These are phyloP conservation scores for Scaptomyza caliginosa DNA, from an alignment of 2,888 invertebrate genomes.

Conservation along the genomic window DNA sequence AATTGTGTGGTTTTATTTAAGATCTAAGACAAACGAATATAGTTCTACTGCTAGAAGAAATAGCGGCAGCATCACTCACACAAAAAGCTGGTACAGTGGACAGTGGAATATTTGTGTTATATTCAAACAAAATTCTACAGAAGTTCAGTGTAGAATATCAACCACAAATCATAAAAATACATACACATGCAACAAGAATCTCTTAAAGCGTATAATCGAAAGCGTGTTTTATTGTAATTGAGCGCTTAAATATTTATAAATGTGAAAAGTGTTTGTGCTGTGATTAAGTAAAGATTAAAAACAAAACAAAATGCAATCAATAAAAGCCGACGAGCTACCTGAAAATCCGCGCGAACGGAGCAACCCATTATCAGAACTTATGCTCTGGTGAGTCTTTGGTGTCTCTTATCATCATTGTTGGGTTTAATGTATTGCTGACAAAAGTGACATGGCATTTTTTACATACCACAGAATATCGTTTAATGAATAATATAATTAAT, in stretches of 20 bases:
- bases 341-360: constrained; percentile 85
- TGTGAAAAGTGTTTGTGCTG: constrained; percentile 17
- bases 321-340: constrained; percentile 83
- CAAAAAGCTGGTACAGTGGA: constrained; percentile 11
- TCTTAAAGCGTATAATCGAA: neutral
- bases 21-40: neutral
- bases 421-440: neutral
- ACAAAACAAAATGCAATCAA: constrained; percentile 77
- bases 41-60: constrained; percentile 1
- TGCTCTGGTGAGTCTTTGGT: constrained; percentile 85
- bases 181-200: constrained; percentile 3
- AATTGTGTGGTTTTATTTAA: neutral
- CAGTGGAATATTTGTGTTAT: constrained; percentile 28
- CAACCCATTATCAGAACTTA: constrained; percentile 86
- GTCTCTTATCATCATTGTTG: neutral
- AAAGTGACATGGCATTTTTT: constrained; percentile 2
- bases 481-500: neutral
- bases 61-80: constrained; percentile 21
- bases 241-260: constrained; percentile 6
- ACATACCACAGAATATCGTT: neutral
- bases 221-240: constrained; percentile 3
- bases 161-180: neutral
- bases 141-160: constrained; percentile 7
- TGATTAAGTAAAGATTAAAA: constrained; percentile 16
- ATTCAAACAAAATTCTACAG: constrained; percentile 4